phyloP scores from a whole-genome alignment of 1,140 invertebrate genomes.

The Meloidogyne floridensis region DNA sequence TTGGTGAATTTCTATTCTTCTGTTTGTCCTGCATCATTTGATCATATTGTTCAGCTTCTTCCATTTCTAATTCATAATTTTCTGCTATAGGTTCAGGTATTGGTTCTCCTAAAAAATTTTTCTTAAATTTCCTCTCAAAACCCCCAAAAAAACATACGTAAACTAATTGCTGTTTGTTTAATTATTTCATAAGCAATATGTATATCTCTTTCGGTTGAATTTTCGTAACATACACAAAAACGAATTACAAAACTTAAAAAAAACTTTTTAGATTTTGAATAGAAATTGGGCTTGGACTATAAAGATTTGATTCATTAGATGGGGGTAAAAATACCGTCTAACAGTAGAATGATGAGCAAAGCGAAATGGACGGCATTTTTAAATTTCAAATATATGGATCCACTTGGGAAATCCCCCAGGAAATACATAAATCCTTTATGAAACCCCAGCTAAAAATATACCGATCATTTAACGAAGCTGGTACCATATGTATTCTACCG shows the following conservation, averaged over 20 bases:
- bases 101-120: slow-evolving; percentile 50
- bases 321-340: no score
- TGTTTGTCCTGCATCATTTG: slow-evolving; percentile 47
- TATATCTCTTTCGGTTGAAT: slow-evolving; percentile 71
- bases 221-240: slow-evolving; percentile 89
- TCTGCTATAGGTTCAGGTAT: slow-evolving; percentile 60
- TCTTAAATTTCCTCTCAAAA: not conserved
- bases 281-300: no score
- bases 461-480: slow-evolving; percentile 60
- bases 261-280: no score
- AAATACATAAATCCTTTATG: no score
- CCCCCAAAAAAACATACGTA: slow-evolving; percentile 23
- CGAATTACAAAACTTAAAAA: slow-evolving; percentile 73
- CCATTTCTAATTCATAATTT: slow-evolving; percentile 57
- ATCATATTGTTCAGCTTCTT: slow-evolving; percentile 61
- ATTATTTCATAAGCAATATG: slow-evolving; percentile 63
- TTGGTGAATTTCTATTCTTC: not conserved
- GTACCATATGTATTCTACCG: slow-evolving; percentile 69
- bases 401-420: no score
- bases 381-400: not conserved
- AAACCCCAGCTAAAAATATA: not conserved
- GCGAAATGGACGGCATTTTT: no score
- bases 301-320: no score
- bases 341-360: no score
- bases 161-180: slow-evolving; percentile 49